Evolutionary conservation across 2,888 invertebrate species (phyloP).

Genomic region (Drosophila anomalata): DNA sequence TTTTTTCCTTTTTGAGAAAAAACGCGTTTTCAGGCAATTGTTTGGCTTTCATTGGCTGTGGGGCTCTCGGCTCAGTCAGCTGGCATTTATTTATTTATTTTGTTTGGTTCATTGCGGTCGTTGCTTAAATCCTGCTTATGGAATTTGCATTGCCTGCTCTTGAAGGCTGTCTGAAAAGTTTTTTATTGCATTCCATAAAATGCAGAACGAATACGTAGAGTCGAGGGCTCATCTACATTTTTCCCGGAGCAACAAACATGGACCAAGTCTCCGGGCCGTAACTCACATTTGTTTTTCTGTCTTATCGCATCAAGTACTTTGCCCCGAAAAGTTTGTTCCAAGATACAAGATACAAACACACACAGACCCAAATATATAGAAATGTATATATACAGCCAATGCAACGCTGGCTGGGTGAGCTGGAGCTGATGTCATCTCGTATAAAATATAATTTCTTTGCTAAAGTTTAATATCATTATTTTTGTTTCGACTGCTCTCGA

Average conservation of each 20-base stretch:
- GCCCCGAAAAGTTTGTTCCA: conserved; percentile 57
- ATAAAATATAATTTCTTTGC: conserved; percentile 70
- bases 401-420: conserved; percentile 53
- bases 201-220: conserved; percentile 45
- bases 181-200: conserved; percentile 74
- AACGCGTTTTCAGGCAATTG: conserved; percentile 59
- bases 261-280: conserved; percentile 33
- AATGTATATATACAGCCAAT: conserved; percentile 26
- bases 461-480: conserved; percentile 59
- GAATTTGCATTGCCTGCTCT: conserved; percentile 67
- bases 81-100: conserved; percentile 31
- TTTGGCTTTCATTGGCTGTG: conserved; percentile 44
- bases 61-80: conserved; percentile 22
- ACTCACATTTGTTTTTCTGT: conserved; percentile 36
- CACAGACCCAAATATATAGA: neutral
- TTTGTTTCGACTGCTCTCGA: conserved; percentile 21
- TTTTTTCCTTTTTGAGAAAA: conserved; percentile 23
- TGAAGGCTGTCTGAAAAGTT: conserved; percentile 68
- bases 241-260: conserved; percentile 4
- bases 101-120: conserved; percentile 9
- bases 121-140: conserved; percentile 58
- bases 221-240: conserved; percentile 4
- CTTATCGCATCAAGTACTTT: conserved; percentile 62
- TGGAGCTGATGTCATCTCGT: conserved; percentile 67
- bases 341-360: conserved; percentile 33